These are phyloP conservation scores for Philopedon plagiatum DNA, from an alignment of 2,888 invertebrate species.

Conservation along the genomic window DNA sequence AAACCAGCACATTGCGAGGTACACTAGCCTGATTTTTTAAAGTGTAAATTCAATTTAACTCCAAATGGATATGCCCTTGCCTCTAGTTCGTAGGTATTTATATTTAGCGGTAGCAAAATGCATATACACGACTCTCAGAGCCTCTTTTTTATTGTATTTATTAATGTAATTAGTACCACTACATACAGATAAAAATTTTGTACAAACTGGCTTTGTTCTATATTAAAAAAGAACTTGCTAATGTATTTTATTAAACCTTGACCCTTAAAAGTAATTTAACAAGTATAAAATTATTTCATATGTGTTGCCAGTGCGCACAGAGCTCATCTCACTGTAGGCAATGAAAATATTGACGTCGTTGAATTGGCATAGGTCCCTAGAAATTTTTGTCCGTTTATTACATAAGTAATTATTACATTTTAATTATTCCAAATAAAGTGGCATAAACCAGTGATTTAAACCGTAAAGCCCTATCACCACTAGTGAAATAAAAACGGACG, in stretches of 20 bases:
- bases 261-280: conserved; percentile 11
- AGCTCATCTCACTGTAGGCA: not conserved
- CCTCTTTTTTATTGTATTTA: conserved; percentile 25
- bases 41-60: too few species aligned
- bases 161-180: conserved; percentile 13
- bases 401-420: too few species aligned
- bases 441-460: too few species aligned
- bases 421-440: too few species aligned
- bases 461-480: too few species aligned
- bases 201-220: not conserved
- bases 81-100: not conserved
- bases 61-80: not conserved
- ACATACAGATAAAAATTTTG: not conserved
- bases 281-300: conserved; percentile 3
- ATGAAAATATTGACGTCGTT: not conserved
- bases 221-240: not conserved
- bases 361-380: not conserved
- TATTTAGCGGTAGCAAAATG: too few species aligned
- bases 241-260: not conserved
- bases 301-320: not conserved
- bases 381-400: too few species aligned
- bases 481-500: too few species aligned
- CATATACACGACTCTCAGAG: too few species aligned
- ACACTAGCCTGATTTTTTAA: too few species aligned
- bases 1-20: too few species aligned